Evolutionary conservation across 2,888 invertebrate species (phyloP), one percentile per base, ranked within the genome.

Genomic region (Tenthredo distinguenda): DNA sequence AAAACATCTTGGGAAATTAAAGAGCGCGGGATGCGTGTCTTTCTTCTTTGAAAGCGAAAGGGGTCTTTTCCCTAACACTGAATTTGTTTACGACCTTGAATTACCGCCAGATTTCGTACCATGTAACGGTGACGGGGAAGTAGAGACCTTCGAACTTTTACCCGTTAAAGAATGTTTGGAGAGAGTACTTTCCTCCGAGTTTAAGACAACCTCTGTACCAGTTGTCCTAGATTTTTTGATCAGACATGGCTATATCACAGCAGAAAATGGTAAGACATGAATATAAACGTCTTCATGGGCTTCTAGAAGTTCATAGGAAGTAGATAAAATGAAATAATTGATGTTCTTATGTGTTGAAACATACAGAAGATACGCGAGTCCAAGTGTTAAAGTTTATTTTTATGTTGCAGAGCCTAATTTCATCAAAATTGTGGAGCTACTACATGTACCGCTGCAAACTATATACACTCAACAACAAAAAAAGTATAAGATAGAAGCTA

Each of bases 71-170:
- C 98, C 99, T 21, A 99, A 99, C 93, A 98, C 98, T 4, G 98
- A 99, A 93, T 99, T 98, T 94, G 97, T 98, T 37, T 99, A 97
- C 93, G 99, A 99, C 94, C 94, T 99, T 89, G 98, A 98, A 94
- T 94, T 99, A 90, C 99, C 99, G 21, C 93, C 96, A 84, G 98
- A 98, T 92, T 99, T 99, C 94, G 94, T 96, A 88, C 99, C 99
- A n/a, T 96, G 96, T 90, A 99, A 98, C 94, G 96, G 97, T 50
- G 99, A 99, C 93, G 99, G 99, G 18, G 99, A 99, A 94, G 98
- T 99, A 47, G 98, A 98, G 93, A 96, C 96, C 86, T 99, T 99
- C 94, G 97, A 98, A 93, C 94, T 98, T 88, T 94, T 98, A 86
- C 96, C 98, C 74, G 97, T 98, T 31, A 95, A 96, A 89, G 97